phyloP scores from a whole-genome alignment of 2,888 invertebrate species.

The Hemicrepidius hirtus region DNA sequence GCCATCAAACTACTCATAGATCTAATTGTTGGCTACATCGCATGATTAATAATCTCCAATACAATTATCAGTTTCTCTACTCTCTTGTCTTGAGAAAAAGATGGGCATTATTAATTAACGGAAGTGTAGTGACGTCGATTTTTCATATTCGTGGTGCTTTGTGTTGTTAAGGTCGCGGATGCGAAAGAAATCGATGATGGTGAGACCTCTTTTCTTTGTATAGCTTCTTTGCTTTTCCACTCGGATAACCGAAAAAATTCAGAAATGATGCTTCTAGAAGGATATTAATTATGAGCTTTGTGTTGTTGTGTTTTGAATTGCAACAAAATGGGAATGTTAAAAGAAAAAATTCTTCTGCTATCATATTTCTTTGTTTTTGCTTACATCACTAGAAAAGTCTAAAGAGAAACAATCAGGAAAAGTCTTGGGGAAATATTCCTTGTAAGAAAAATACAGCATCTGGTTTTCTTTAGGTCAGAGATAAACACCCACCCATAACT shows the following conservation, averaged over 20 bases:
- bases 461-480: no score
- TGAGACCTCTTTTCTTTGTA: not conserved
- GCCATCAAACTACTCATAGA: conserved; percentile 38
- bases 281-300: no score
- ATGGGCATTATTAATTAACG: conserved; percentile 41
- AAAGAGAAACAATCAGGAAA: no score
- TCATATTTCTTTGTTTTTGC: no score
- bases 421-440: no score
- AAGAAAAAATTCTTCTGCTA: no score
- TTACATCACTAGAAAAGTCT: no score
- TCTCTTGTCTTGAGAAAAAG: conserved; percentile 31
- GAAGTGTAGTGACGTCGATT: conserved; percentile 38
- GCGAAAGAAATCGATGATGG: conserved; percentile 11
- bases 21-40: conserved; percentile 40
- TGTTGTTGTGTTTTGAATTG: no score
- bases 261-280: not conserved
- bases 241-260: conserved; percentile 3
- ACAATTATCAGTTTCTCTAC: conserved; percentile 42
- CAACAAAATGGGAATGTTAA: no score
- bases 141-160: conserved; percentile 33
- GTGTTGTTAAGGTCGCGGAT: conserved; percentile 21
- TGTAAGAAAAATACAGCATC: no score
- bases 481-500: no score
- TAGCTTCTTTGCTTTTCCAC: conserved; percentile 1
- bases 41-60: conserved; percentile 38